phyloP scores from a whole-genome alignment of 2,113 vertebrate genomes.

The Dicerorhinus sumatrensis region DNA sequence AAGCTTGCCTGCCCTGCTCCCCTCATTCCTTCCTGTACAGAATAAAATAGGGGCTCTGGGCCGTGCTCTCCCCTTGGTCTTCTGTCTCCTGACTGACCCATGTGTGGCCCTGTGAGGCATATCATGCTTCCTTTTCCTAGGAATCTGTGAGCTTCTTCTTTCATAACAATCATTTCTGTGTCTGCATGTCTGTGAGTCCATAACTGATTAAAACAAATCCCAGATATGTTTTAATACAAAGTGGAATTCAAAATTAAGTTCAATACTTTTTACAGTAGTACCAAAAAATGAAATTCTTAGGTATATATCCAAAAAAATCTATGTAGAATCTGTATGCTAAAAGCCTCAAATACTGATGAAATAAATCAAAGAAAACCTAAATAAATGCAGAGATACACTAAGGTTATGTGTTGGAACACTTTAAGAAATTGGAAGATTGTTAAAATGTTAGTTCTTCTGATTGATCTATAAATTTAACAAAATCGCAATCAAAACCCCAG shows the following conservation, averaged over 20 bases:
- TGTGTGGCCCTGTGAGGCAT: background rate
- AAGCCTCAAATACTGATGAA: background rate
- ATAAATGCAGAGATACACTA: background rate
- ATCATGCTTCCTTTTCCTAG: background rate
- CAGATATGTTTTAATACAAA: background rate
- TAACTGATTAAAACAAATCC: background rate
- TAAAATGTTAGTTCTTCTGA: background rate
- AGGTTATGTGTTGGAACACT: background rate
- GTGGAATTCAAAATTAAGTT: constrained; percentile 25
- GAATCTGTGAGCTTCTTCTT: background rate
- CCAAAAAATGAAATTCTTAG: background rate
- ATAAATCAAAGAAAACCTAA: background rate
- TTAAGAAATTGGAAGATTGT: background rate
- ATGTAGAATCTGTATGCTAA: background rate
- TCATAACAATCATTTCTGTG: background rate
- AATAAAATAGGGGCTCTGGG: background rate
- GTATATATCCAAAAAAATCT: background rate
- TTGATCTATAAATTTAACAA: background rate
- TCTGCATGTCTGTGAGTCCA: background rate
- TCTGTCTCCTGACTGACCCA: background rate
- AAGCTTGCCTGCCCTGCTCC: background rate
- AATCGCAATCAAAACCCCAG: background rate
- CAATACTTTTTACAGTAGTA: background rate
- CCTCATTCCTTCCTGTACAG: background rate
- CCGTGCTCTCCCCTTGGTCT: background rate